A percentile compares a stretch with the other conserved stretches of the same genome.
Conservation (phyloP, 2,797 vertebrate genomes). For the Lepilemur septentrionalis region DNA sequence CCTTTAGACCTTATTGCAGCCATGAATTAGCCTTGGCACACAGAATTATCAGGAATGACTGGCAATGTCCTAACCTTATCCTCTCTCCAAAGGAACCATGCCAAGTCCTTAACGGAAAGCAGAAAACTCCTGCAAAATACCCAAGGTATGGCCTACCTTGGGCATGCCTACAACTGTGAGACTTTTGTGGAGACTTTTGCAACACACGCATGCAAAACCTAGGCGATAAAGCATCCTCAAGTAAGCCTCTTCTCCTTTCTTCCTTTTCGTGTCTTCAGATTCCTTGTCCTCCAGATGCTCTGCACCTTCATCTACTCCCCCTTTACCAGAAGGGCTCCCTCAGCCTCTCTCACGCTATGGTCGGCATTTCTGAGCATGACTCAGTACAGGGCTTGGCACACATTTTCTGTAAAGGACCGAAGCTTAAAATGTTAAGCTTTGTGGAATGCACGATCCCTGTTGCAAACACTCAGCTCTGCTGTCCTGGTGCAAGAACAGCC, state of each 20-base stretch:
- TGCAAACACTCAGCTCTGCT: background rate
- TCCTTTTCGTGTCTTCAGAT: background rate
- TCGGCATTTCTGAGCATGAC: background rate
- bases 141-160: fast-evolving
- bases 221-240: background rate
- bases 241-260: background rate
- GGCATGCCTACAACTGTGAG: fast-evolving
- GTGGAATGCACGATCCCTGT: background rate
- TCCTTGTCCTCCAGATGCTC: background rate
- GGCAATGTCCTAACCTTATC: background rate
- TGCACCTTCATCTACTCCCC: background rate
- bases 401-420: background rate
- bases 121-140: background rate
- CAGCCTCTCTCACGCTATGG: background rate
- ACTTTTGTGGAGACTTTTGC: background rate
- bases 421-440: background rate
- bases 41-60: background rate
- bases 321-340: background rate
- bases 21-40: background rate
- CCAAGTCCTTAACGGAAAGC: background rate
- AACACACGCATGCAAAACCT: no score
- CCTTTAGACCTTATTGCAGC: background rate
- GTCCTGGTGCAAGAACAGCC: background rate
- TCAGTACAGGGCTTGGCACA: background rate
- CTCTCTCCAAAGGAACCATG: background rate